phyloP scores from a whole-genome alignment of 1,140 invertebrate species.

The Platorchestia sp. region DNA sequence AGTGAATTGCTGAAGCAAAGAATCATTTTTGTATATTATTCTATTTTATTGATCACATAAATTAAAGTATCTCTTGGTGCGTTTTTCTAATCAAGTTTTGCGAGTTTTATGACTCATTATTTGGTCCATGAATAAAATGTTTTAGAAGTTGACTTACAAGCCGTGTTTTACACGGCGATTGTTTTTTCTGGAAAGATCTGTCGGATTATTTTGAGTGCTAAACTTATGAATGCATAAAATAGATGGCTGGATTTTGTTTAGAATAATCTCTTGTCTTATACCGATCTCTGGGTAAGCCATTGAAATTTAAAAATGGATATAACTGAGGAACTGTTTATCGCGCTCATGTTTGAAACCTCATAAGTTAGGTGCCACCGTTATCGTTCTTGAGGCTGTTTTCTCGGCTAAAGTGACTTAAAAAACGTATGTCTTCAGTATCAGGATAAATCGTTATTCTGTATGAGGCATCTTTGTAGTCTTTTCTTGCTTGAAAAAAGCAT shows the following conservation, averaged over 20 bases:
- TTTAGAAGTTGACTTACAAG: background rate
- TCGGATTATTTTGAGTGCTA: background rate
- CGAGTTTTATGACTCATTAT: background rate
- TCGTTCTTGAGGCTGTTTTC: background rate
- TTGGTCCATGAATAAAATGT: background rate
- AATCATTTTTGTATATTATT: too few species aligned
- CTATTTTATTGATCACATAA: too few species aligned
- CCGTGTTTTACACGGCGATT: background rate
- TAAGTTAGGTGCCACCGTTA: background rate
- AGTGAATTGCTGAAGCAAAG: too few species aligned
- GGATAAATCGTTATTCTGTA: background rate
- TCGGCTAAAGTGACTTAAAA: background rate
- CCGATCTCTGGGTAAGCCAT: background rate
- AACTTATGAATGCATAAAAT: background rate
- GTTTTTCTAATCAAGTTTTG: background rate
- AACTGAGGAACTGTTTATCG: background rate
- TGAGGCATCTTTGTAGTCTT: background rate
- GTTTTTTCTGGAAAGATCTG: background rate
- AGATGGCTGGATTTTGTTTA: background rate
- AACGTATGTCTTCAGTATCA: background rate
- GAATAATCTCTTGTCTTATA: background rate
- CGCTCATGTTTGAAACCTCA: background rate
- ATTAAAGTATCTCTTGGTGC: too few species aligned
- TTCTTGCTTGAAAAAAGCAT: background rate
- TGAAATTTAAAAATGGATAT: background rate